Evolutionary conservation across 2,113 vertebrate species (phyloP).

Genomic region (Ailurus styani): DNA sequence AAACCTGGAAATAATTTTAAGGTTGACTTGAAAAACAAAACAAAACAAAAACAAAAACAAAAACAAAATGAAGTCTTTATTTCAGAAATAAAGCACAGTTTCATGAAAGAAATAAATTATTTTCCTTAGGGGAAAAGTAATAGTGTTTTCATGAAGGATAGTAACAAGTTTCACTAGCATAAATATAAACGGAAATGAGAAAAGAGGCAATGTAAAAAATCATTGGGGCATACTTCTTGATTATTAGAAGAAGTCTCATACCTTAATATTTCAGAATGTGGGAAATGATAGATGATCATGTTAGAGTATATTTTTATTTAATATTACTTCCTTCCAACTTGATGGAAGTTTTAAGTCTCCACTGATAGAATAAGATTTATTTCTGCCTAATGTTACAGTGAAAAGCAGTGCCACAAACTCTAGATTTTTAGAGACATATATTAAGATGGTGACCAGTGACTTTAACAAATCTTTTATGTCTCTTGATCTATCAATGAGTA

Average conservation of each 20-base stretch:
- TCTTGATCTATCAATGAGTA: background rate
- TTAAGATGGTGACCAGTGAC: background rate
- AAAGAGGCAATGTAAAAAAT: background rate
- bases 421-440: background rate
- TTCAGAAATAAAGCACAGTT: background rate
- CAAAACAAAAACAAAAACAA: background rate
- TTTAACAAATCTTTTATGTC: background rate
- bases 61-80: background rate
- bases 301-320: background rate
- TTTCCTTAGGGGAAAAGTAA: background rate
- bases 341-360: background rate
- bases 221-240: background rate
- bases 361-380: background rate
- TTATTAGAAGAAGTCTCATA: background rate
- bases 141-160: background rate
- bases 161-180: background rate
- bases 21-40: background rate
- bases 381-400: background rate
- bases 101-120: slow-evolving; percentile 13
- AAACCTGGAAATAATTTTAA: background rate
- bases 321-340: background rate
- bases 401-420: background rate
- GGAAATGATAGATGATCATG: background rate
- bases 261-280: background rate
- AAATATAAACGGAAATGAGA: background rate